Conservation (phyloP, 2,888 invertebrate species). For the Diogma glabrata region DNA sequence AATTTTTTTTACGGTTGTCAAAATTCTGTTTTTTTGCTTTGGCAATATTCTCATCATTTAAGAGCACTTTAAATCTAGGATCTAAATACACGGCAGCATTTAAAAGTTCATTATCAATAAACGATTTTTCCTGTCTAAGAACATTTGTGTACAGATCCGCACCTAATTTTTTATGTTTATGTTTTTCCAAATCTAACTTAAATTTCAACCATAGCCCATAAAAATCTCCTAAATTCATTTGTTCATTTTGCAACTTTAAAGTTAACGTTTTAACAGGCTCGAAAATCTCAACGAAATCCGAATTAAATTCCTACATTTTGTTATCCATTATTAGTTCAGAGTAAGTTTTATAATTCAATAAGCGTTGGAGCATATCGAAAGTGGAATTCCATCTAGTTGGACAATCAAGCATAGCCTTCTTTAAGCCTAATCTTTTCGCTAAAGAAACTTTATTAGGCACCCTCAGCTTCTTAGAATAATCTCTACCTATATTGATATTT, state of each 20-base stretch:
- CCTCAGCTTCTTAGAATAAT: neutral
- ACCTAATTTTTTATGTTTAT: too few relatives aligned
- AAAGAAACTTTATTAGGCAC: neutral
- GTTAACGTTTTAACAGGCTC: constrained; percentile 7
- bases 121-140: too few relatives aligned
- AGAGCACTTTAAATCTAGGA: too few relatives aligned
- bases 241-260: neutral
- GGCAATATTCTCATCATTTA: too few relatives aligned
- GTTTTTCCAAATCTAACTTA: too few relatives aligned
- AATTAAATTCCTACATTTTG: constrained; percentile 1
- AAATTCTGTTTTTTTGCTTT: too few relatives aligned
- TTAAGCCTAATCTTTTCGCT: neutral
- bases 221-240: constrained; percentile 7
- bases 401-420: constrained; percentile 5
- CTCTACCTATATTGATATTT: neutral
- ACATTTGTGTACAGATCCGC: too few relatives aligned
- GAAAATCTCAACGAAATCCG: constrained; percentile 1
- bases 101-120: too few relatives aligned
- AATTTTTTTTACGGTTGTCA: constrained; percentile 5
- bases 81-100: too few relatives aligned
- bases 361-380: constrained; percentile 1
- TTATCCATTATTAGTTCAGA: neutral
- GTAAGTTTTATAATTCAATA: neutral
- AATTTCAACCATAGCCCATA: constrained; percentile 5
- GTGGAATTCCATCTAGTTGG: constrained; percentile 6